Conservation (phyloP, 2,888 invertebrate species). For the Drosophila nigritarsus region DNA sequence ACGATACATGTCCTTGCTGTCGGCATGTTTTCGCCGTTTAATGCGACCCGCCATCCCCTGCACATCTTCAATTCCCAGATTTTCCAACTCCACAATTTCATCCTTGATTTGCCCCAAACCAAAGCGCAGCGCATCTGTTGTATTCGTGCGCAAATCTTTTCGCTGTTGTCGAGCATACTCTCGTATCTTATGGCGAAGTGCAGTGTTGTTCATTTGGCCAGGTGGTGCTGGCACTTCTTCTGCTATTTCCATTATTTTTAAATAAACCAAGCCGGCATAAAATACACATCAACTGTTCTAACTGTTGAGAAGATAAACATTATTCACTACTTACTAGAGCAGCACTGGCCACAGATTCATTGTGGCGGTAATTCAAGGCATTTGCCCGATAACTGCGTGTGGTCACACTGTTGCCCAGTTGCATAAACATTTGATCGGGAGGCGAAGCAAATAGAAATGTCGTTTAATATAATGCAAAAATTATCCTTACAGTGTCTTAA, state of each 20-base stretch:
- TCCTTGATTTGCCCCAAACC: conserved; percentile 81
- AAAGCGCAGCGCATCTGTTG: conserved; percentile 79
- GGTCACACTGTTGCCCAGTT: conserved; percentile 45
- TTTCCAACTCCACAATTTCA: conserved; percentile 75
- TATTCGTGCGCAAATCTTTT: conserved; percentile 65
- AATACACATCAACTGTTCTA: background rate
- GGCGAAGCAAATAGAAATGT: conserved; percentile 68
- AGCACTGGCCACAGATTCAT: conserved; percentile 21
- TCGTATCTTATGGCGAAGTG: conserved; percentile 74
- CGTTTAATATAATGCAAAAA: conserved; percentile 81
- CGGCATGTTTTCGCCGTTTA: conserved; percentile 83
- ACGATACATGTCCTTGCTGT: conserved; percentile 80
- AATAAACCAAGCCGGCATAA: background rate
- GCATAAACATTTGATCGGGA: conserved; percentile 56
- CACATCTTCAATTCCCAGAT: conserved; percentile 80
- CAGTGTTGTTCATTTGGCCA: conserved; percentile 5
- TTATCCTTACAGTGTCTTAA: conserved; percentile 78
- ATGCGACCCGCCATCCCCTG: conserved; percentile 79
- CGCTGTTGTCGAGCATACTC: conserved; percentile 71
- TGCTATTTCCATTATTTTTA: conserved; percentile 16
- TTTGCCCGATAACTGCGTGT: background rate
- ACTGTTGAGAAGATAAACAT: background rate
- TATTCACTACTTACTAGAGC: background rate
- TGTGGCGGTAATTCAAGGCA: background rate
- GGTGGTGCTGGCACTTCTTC: background rate